Base-by-base conservation (phyloP, 2,888 invertebrate species). In the Chrysodeixis includens region DNA sequence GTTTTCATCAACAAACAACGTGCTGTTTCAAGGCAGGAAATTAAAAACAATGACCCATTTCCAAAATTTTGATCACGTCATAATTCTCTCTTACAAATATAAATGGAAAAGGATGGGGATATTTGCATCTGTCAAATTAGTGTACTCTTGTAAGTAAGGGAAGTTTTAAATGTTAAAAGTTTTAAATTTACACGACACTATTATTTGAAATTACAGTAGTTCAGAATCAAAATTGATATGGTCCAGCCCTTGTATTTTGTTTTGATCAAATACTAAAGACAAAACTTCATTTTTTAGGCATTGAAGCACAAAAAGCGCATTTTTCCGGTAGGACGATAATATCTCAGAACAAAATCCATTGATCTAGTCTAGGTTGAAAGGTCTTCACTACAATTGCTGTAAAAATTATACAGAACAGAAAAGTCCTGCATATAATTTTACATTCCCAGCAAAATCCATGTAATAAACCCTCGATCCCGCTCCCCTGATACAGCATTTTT, bases 401-500 rank as follows among this genome's bases (percentile, higher is more conserved):
- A 5, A 40, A n/a, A 40, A n/a, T 5, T n/a, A 40, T 40, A n/a
- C 40, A 40, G 4, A n/a, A 40, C 40, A 14, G n/a, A n/a, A n/a
- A 35, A 12, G 8, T 4, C 12, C 12, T n/a, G n/a, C 6, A 40
- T 5, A n/a, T 7, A 40, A 40, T 6, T 14, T n/a, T 40, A n/a
- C n/a, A n/a, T 40, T 35, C 7, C 14, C n/a, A n/a, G 0, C 40
- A n/a, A 6, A 40, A 40, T 40, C 3, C 18, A 4, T 4, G 16
- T 6, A 44, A 44, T 9, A 49, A 18, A 49, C 9, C 10, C 46
- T 3, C 20, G 20, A 10, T 20, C 18, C 46, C 10, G 0, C 10
- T 1, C 46, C 18, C 18, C 10, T 49, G 46, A 49, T 49, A 20
- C 46, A 49, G 18, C 46, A 49, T 49, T 49, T 49, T 49, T 49